A percentile compares a stretch with the other conserved stretches of the same genome.
Conservation (phyloP, 2,888 invertebrate species). For the Ganaspis brasiliensis region DNA sequence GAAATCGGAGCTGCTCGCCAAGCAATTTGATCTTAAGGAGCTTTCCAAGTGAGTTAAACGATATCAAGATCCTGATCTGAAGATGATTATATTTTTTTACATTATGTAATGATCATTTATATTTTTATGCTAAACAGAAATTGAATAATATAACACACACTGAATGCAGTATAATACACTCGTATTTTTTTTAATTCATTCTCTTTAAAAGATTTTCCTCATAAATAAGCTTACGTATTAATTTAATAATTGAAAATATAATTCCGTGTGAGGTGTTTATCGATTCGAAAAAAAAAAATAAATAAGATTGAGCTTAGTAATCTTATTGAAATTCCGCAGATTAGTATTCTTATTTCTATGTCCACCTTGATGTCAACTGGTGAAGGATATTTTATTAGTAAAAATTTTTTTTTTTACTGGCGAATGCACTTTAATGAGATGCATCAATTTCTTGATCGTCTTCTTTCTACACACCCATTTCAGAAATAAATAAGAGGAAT, state of each 20-base stretch:
- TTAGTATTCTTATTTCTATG: slow-evolving; percentile 32
- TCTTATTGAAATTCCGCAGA: slow-evolving; percentile 7
- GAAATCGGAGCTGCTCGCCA: slow-evolving; percentile 85
- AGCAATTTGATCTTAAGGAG: slow-evolving; percentile 86
- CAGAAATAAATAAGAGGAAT: slow-evolving; percentile 15
- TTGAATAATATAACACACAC: no score
- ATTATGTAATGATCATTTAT: background rate
- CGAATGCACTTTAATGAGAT: background rate
- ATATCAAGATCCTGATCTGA: background rate
- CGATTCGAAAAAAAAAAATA: background rate
- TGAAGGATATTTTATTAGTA: slow-evolving; percentile 1
- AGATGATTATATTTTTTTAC: background rate
- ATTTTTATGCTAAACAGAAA: background rate
- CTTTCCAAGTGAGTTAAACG: slow-evolving; percentile 82
- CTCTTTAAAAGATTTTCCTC: no score
- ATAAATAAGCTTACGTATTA: no score
- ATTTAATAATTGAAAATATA: background rate
- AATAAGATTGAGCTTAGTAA: background rate
- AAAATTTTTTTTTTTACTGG: background rate
- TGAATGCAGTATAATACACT: no score
- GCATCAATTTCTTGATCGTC: slow-evolving; percentile 35
- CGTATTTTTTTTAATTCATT: no score
- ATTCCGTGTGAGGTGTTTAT: background rate
- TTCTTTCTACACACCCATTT: slow-evolving; percentile 14
- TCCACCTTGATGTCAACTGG: slow-evolving; percentile 23